Evolutionary conservation across 2,797 vertebrate genomes (phyloP).

Genomic region (Jordanella pulchra): DNA sequence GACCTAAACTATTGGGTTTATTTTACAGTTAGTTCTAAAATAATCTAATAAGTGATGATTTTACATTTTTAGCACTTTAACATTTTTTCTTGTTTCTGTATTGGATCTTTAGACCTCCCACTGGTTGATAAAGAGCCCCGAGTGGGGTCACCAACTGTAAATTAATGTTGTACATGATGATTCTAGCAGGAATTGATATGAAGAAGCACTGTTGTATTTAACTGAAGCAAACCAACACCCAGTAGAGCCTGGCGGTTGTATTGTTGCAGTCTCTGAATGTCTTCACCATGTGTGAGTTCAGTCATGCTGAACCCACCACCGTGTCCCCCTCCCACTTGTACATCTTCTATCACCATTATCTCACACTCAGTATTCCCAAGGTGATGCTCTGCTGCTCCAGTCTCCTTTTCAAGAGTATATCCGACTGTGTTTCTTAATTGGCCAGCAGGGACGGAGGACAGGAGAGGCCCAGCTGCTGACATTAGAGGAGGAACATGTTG

Average conservation of each 20-base stretch:
- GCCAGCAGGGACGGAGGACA: constrained; percentile 47
- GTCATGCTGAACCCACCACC: neutral
- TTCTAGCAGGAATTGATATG: too few relatives aligned
- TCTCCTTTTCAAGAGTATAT: constrained; percentile 36
- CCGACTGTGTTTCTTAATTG: constrained; percentile 55
- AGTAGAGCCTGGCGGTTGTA: neutral
- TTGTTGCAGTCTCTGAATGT: neutral
- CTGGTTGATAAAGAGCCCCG: too few relatives aligned
- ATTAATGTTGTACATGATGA: too few relatives aligned
- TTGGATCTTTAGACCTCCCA: too few relatives aligned
- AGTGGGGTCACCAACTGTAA: too few relatives aligned
- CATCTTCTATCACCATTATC: neutral
- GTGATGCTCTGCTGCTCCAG: constrained; percentile 33
- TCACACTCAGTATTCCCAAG: constrained; percentile 29
- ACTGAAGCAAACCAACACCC: neutral
- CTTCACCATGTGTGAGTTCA: neutral
- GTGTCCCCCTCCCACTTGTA: neutral
- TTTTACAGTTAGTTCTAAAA: too few relatives aligned
- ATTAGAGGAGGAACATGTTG: constrained; percentile 6
- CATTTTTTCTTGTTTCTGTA: too few relatives aligned
- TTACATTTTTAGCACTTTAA: too few relatives aligned
- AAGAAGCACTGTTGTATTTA: neutral
- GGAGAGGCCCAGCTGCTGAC: constrained; percentile 37
- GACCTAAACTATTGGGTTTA: too few relatives aligned
- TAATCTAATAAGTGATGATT: too few relatives aligned